phyloP scores from a whole-genome alignment of 2,113 vertebrate genomes.

The Neodontobutis hainanensis region DNA sequence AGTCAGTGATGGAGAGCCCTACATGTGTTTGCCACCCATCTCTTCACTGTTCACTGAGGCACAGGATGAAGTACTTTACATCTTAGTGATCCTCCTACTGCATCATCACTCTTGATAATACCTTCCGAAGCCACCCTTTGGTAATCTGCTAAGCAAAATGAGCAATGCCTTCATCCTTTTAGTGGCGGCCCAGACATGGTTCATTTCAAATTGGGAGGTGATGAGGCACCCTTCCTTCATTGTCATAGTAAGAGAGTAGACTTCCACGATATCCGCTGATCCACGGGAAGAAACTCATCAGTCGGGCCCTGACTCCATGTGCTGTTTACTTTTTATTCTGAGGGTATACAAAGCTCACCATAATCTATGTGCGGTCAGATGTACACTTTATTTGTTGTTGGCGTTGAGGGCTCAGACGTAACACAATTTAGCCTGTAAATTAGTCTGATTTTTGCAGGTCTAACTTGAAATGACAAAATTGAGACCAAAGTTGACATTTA shows the following conservation, averaged over 20 bases:
- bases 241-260: constrained; percentile 19
- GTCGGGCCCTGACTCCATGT: constrained; percentile 45
- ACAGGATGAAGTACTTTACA: constrained; percentile 68
- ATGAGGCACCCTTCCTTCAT: constrained; percentile 54
- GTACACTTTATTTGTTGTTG: constrained; percentile 18
- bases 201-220: constrained; percentile 65
- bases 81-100: constrained; percentile 65
- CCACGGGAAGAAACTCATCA: constrained; percentile 33
- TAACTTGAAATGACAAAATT: no score
- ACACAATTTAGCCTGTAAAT: no score
- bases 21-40: constrained; percentile 64
- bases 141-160: constrained; percentile 67
- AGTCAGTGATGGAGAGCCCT: constrained; percentile 59
- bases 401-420: no score
- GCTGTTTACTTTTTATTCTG: constrained; percentile 62
- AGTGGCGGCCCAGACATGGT: constrained; percentile 48
- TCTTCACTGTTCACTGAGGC: constrained; percentile 67
- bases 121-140: constrained; percentile 31
- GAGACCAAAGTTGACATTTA: no score
- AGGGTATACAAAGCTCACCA: constrained; percentile 39
- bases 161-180: constrained; percentile 47
- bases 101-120: constrained; percentile 70
- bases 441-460: not conserved
- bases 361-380: constrained; percentile 36
- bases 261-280: constrained; percentile 46